These are phyloP conservation scores for Girardinus metallicus DNA, from an alignment of 2,797 vertebrate species.

Conservation along the genomic window DNA sequence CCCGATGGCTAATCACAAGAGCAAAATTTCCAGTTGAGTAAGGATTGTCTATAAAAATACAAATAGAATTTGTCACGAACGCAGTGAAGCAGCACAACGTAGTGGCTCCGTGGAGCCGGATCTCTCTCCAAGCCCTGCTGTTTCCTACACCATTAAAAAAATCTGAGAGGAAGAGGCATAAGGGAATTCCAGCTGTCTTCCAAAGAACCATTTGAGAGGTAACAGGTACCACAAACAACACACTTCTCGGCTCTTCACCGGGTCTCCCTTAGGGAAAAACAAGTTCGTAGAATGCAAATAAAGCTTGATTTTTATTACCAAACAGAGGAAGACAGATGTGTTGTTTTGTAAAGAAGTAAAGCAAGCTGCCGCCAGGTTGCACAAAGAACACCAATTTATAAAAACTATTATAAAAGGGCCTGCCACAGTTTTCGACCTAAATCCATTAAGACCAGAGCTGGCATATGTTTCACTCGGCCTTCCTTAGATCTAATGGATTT, in stretches of 20 bases:
- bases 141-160: conserved; percentile 68
- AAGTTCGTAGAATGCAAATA: conserved; percentile 36
- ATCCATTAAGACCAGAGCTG: conserved; percentile 48
- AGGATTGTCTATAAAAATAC: conserved; percentile 75
- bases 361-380: conserved; percentile 13
- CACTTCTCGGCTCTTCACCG: conserved; percentile 38
- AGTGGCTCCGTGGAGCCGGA: conserved; percentile 45
- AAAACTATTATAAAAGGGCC: conserved; percentile 28
- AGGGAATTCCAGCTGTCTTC: conserved; percentile 75
- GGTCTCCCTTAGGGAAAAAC: conserved; percentile 35
- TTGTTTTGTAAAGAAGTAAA: conserved; percentile 11
- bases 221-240: conserved; percentile 72
- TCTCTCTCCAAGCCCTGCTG: conserved; percentile 59
- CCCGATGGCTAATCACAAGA: conserved; percentile 68
- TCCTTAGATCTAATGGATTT: conserved; percentile 70
- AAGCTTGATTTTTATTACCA: conserved; percentile 45
- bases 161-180: conserved; percentile 62
- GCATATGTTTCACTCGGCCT: conserved; percentile 51
- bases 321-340: conserved; percentile 22
- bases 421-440: conserved; percentile 34
- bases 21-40: conserved; percentile 67
- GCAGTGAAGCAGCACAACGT: conserved; percentile 63
- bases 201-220: conserved; percentile 71
- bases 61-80: conserved; percentile 71
- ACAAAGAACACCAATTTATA: conserved; percentile 17